A percentile compares a stretch with the other conserved stretches of the same genome.
Evolutionary conservation across 2,797 vertebrate genomes (phyloP).

Genomic region (Cephalopachus bancanus): DNA sequence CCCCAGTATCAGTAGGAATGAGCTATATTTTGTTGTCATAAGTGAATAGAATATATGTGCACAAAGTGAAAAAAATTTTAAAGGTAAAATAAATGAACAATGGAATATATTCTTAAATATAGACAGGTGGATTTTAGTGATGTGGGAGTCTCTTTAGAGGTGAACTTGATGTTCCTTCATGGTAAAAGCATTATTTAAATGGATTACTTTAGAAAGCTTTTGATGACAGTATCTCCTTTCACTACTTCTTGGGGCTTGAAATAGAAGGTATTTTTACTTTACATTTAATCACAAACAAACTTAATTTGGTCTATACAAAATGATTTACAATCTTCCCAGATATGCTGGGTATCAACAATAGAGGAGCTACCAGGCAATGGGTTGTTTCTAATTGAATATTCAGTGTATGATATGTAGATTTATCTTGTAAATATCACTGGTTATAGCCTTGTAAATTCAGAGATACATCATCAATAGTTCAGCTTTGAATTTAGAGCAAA

Average conservation of each 20-base stretch:
- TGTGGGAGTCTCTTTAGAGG: neutral
- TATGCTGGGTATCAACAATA: conserved; percentile 55
- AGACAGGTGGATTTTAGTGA: neutral
- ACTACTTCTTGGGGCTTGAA: conserved; percentile 3
- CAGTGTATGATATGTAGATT: conserved; percentile 58
- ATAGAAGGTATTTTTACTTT: conserved; percentile 46
- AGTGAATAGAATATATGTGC: neutral
- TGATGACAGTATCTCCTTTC: neutral
- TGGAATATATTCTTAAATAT: neutral
- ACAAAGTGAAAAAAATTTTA: conserved; percentile 10
- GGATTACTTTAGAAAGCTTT: conserved; percentile 37
- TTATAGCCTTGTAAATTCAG: conserved; percentile 62
- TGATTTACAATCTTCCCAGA: conserved; percentile 55
- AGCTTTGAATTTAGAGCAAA: conserved; percentile 10
- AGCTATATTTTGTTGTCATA: neutral
- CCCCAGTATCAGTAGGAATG: neutral
- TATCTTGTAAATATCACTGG: conserved; percentile 75
- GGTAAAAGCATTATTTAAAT: conserved; percentile 38
- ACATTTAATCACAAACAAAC: conserved; percentile 63
- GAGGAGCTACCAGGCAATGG: neutral
- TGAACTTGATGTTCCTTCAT: neutral
- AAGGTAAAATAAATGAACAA: neutral
- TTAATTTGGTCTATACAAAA: conserved; percentile 63
- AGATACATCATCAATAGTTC: conserved; percentile 52
- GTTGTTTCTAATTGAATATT: conserved; percentile 61